Conservation (phyloP, 2,797 vertebrate species). For the Epinephelus malabaricus region DNA sequence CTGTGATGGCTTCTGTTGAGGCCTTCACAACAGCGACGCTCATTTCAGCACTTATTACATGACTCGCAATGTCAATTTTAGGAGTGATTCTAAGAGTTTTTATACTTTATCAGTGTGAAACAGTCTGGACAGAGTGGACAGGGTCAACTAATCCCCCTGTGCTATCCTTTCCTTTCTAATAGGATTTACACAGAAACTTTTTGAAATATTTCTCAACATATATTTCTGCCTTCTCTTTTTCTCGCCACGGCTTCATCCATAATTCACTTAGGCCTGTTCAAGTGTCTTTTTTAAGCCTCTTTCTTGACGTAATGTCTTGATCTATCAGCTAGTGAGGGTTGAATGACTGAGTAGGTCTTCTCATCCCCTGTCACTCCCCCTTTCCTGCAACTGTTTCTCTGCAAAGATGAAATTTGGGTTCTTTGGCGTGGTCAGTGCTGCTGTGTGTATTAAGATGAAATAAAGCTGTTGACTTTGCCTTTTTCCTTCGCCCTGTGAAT, state of each 20-base stretch:
- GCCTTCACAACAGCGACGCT: neutral
- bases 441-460: conserved; percentile 24
- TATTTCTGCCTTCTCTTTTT: conserved; percentile 56
- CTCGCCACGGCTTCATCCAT: conserved; percentile 64
- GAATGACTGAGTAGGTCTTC: conserved; percentile 66
- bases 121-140: conserved; percentile 34
- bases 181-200: conserved; percentile 64
- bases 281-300: conserved; percentile 69
- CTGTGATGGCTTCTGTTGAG: conserved; percentile 1
- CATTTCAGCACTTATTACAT: neutral
- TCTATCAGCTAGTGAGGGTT: conserved; percentile 63
- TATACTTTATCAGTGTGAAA: conserved; percentile 52
- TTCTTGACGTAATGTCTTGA: conserved; percentile 60
- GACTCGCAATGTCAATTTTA: neutral
- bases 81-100: conserved; percentile 14
- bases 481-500: conserved; percentile 7
- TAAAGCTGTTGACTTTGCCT: conserved; percentile 28
- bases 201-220: conserved; percentile 62
- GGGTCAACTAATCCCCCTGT: conserved; percentile 60
- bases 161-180: conserved; percentile 53
- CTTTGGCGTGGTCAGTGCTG: neutral
- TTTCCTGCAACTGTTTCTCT: neutral
- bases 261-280: conserved; percentile 69
- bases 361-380: conserved; percentile 22
- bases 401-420: conserved; percentile 26